These are phyloP conservation scores for Spongilla lacustris DNA, from an alignment of 37 sponge, comb jelly and placozoan genomes.

Conservation along the genomic window DNA sequence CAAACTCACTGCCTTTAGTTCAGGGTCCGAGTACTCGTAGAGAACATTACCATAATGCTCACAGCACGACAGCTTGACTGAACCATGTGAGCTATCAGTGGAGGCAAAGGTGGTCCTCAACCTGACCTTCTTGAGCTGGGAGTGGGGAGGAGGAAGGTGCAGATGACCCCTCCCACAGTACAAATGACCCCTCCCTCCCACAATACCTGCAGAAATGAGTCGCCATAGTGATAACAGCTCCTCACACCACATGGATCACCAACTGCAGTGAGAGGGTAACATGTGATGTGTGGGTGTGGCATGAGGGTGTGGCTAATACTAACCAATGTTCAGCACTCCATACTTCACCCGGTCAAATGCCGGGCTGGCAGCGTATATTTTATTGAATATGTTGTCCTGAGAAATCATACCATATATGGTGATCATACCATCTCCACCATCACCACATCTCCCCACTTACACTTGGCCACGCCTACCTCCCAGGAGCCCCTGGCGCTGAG, in stretches of 20 bases:
- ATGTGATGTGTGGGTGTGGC: neutral
- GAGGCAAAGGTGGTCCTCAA: conserved; percentile 78
- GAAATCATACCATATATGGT: neutral
- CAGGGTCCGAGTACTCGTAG: conserved; percentile 59
- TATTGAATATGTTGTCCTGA: conserved; percentile 74
- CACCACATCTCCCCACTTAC: neutral
- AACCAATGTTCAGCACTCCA: conserved; percentile 79
- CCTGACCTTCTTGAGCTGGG: conserved; percentile 76
- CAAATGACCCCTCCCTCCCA: too few species aligned
- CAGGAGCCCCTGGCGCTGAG: conserved; percentile 41
- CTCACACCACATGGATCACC: conserved; percentile 70
- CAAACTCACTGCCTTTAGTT: conserved; percentile 68
- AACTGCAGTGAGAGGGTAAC: conserved; percentile 15
- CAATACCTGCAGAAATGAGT: conserved; percentile 70
- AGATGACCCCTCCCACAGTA: too few species aligned
- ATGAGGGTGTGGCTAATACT: neutral
- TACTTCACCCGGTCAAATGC: conserved; percentile 74
- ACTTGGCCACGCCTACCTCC: conserved; percentile 41
- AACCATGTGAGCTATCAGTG: conserved; percentile 42
- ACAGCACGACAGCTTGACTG: conserved; percentile 78
- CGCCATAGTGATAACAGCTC: conserved; percentile 69
- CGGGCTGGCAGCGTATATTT: conserved; percentile 38
- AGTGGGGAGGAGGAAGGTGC: neutral
- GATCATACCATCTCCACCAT: neutral
- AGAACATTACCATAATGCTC: conserved; percentile 83